Evolutionary conservation across 2,888 invertebrate genomes (phyloP), one percentile per base, ranked within the genome.

Genomic region (Cecidostiba fungosa): DNA sequence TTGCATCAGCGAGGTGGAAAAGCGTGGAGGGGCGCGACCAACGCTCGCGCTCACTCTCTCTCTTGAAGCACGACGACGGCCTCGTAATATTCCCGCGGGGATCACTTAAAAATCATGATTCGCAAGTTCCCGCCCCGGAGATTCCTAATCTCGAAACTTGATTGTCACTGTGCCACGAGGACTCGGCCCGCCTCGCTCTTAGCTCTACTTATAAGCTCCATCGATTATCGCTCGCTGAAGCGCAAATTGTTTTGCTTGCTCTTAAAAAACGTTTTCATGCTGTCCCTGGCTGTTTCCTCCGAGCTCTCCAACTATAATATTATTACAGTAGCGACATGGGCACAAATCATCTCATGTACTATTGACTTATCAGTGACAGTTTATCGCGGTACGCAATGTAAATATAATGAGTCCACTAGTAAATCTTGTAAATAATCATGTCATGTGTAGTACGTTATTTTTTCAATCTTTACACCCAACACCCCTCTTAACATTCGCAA

Each of bases 101-200:
- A 73, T 84, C 90, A 89, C 90, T 90, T 90, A 90, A 90, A 90
- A 90, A 89, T 87, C 89, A 82, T 90, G 90, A 90, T 90, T 88
- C 82, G 90, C 89, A 88, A 32, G 82, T 90, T 87, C 26, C 50
- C 74, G 54, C 26, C 83, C 6, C 66, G 50, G 78, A 77, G 69
- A 69, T 77, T 69, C 36, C 26, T 82, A 82, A 82, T 82, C n/a
- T 74, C 19, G 19, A 59, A 62, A 74, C 73, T 59, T 36, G 74
- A 74, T 29, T 76, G 50, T 76, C 59, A 36, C 76, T 82, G 43
- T 50, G 66, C 36, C 73, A 43, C 43, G 54, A 59, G 23, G 54
- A 59, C 10, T n/a, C 10, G 54, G 23, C 8, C 54, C 1, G 54
- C n/a, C 54, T 59, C 54, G 54, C 54, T 59, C 54, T 59, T 8